Evolutionary conservation across 2,113 vertebrate species (phyloP).

Genomic region (Buteo buteo): DNA sequence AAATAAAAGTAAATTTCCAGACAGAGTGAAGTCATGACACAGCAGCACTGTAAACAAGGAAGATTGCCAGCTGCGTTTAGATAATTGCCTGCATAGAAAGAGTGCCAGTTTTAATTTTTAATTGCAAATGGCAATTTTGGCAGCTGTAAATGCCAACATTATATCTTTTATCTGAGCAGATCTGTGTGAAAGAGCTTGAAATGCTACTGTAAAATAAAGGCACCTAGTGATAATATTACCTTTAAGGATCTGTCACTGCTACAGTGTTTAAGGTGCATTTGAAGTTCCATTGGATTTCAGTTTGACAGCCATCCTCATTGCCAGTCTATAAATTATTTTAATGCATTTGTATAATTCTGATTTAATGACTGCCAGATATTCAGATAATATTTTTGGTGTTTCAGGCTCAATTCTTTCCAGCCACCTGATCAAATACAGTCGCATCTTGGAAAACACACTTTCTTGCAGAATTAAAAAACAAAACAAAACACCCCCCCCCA

Average conservation of each 20-base stretch:
- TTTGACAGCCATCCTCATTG: background rate
- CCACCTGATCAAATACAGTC: background rate
- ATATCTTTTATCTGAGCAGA: constrained; percentile 46
- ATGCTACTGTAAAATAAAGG: background rate
- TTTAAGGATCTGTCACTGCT: background rate
- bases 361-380: background rate
- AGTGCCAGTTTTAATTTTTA: constrained; percentile 77
- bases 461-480: background rate
- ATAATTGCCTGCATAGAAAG: constrained; percentile 69
- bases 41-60: constrained; percentile 72
- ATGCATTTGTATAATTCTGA: background rate
- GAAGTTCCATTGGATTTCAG: constrained; percentile 1
- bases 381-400: background rate
- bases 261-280: background rate
- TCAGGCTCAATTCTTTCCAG: background rate
- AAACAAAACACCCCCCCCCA: background rate
- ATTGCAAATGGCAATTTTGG: constrained; percentile 81
- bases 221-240: background rate
- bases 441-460: background rate
- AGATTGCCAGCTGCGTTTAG: constrained; percentile 71
- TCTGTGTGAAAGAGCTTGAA: constrained; percentile 51
- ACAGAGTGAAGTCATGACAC: constrained; percentile 57
- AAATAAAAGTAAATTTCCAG: constrained; percentile 49
- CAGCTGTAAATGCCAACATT: constrained; percentile 64
- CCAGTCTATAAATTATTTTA: background rate